Evolutionary conservation across 2,888 invertebrate genomes (phyloP), one percentile per base, ranked within the genome.

Genomic region (Agonopterix subpropinquella): DNA sequence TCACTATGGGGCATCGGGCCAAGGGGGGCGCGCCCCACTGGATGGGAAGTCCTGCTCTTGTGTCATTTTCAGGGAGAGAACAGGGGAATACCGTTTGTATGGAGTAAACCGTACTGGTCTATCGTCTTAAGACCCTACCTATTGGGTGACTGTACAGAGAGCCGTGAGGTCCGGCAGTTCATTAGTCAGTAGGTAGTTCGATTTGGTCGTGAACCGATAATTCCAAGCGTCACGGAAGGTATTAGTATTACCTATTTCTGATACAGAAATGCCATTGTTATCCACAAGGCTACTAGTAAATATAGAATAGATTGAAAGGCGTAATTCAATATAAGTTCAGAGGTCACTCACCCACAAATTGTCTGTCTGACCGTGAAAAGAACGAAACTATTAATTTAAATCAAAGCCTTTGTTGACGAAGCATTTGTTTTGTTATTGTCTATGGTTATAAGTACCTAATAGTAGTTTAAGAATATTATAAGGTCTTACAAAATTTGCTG

Each of bases 341-440:
- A 75, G 81, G 82, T 80, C 69, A 70, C 67, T 80, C 69, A 78
- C 77, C 76, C 60, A 62, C 57, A 62, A 61, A 62, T 55, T 53
- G 50, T 3, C 13, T 57, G 52, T 53, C 48, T 63, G 70, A 56
- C 68, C 73, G 61, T 73, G 74, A 65, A 51, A 59, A 58, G 53
- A 52, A 45, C n/a, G 37, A 18, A 37, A 50, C 61, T 53, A 67
- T 70, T 67, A 62, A 65, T 66, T 68, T 64, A 64, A 69, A 74
- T 72, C 65, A 65, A 57, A 50, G 45, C 58, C 62, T 65, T 72
- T 75, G 67, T 70, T 58, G 62, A 65, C 66, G 62, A 28, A 39
- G 9, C 39, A 39, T 39, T n/a, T n/a, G 10, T 4, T 39, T 28
- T 28, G 5, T 28, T 28, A 28, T 28, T 28, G 2, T 28, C 2